These are phyloP conservation scores for Phalanger gymnotis DNA, from an alignment of 2,797 vertebrate species.

Conservation along the genomic window DNA sequence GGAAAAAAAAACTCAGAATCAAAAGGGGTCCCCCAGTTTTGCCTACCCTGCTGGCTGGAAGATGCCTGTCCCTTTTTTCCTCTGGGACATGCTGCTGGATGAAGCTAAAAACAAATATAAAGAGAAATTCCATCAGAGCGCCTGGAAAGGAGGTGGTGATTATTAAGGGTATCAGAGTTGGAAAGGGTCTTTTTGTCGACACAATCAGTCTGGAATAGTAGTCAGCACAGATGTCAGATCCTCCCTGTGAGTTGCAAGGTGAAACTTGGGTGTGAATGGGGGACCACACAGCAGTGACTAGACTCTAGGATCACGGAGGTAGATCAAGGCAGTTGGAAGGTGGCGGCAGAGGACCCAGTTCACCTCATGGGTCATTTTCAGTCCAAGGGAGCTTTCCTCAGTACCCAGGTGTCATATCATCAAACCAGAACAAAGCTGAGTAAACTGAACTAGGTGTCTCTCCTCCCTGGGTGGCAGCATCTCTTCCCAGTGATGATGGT, in stretches of 20 bases:
- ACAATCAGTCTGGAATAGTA: background rate
- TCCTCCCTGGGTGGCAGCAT: background rate
- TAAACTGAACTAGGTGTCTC: background rate
- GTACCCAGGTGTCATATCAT: background rate
- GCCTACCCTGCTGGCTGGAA: constrained; percentile 36
- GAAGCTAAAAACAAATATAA: constrained; percentile 68
- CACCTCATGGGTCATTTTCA: background rate
- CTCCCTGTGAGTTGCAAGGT: background rate
- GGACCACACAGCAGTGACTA: background rate
- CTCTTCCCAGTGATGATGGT: background rate
- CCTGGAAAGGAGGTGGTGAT: background rate
- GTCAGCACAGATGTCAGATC: background rate
- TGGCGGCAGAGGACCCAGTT: background rate
- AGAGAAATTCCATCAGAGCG: background rate
- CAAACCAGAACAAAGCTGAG: background rate
- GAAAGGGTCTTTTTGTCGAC: background rate
- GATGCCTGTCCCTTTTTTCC: fast-evolving
- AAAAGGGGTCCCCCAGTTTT: background rate
- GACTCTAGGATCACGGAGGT: background rate
- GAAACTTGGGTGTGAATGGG: background rate
- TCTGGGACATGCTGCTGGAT: background rate
- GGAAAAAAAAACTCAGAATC: background rate
- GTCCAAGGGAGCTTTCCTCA: background rate
- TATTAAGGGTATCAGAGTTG: background rate
- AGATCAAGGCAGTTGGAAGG: background rate